Evolutionary conservation across 1,140 invertebrate genomes (phyloP).

Genomic region (Bombus impatiens): DNA sequence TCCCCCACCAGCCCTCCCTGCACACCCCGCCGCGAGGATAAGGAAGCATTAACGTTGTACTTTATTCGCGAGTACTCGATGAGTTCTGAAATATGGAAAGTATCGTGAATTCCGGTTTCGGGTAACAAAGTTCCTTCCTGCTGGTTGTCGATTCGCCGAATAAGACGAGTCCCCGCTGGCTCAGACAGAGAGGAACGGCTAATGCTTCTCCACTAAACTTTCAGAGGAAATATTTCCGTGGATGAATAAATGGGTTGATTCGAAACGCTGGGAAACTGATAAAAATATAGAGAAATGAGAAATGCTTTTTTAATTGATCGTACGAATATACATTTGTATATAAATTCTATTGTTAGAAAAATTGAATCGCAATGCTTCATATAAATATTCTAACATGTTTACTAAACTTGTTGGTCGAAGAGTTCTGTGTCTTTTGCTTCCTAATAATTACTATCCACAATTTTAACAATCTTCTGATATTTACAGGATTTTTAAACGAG

Average conservation of each 20-base stretch:
- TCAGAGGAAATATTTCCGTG: not conserved
- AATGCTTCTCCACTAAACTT: not conserved
- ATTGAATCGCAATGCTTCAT: too few relatives aligned
- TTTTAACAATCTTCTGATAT: too few relatives aligned
- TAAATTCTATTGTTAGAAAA: too few relatives aligned
- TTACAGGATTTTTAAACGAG: too few relatives aligned
- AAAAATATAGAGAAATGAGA: not conserved
- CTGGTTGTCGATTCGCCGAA: slow-evolving; percentile 30
- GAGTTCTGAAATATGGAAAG: slow-evolving; percentile 77
- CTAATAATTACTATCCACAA: too few relatives aligned
- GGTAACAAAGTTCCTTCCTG: slow-evolving; percentile 34
- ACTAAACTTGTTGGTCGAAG: not conserved
- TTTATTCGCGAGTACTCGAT: slow-evolving; percentile 73
- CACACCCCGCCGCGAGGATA: slow-evolving; percentile 53
- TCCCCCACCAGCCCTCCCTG: slow-evolving; percentile 48
- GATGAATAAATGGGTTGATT: not conserved
- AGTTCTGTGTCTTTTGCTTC: not conserved
- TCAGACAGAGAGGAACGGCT: not conserved
- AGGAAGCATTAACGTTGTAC: slow-evolving; percentile 77
- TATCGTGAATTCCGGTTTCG: slow-evolving; percentile 54
- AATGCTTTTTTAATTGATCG: too few relatives aligned
- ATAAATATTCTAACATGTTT: not conserved
- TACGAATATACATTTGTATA: too few relatives aligned
- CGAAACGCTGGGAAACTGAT: not conserved
- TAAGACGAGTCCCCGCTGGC: not conserved